Base-by-base conservation (phyloP, 2,888 invertebrate species). In the Parnassius orleans region DNA sequence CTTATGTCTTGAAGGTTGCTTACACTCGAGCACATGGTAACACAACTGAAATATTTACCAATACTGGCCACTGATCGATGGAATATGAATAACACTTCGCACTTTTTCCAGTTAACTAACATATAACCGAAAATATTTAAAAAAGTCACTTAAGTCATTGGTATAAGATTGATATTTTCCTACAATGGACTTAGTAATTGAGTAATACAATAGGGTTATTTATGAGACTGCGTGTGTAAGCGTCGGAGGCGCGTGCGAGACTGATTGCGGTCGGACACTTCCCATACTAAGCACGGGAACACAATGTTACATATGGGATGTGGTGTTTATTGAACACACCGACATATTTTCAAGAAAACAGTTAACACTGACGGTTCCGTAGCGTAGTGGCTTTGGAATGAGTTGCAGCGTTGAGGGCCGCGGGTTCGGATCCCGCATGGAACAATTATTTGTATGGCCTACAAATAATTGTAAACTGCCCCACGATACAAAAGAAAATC, bases 181-280 rank as follows among this genome's bases (percentile, higher is more conserved):
- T 14, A 14, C 5, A 14, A 2, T 51, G 12, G 2, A 41, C 14
- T 53, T 9, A 2, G 12, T 41, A n/a, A 33, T 33, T 33, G 33
- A 53, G 41, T 53, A n/a, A 43, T 19, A 48, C 57, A 55, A 53
- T 41, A 55, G 10, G 42, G 54, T 52, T 51, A 43, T 53, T 54
- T 44, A 46, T n/a, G 15, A 11, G 55, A 50, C 50, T 33, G 57
- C 78, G 78, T 75, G 75, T 73, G 66, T 68, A 75, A 69, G 64
- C 66, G 71, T 44, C 74, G 69, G 70, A 67, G 74, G 76, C 68
- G 69, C 74, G 74, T 73, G 73, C 73, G 73, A 76, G 74, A 83
- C 83, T 83, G 79, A 76, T 78, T 75, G 63, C 58, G 44, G 50
- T 33, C 48, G 46, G 43, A 24, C 41, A 41, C 50, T 3, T 51